Percentiles rank a stretch among this genome's conserved stretches.
Conservation (phyloP, 2,113 vertebrate species). For the Pelvicachromis taeniatus region DNA sequence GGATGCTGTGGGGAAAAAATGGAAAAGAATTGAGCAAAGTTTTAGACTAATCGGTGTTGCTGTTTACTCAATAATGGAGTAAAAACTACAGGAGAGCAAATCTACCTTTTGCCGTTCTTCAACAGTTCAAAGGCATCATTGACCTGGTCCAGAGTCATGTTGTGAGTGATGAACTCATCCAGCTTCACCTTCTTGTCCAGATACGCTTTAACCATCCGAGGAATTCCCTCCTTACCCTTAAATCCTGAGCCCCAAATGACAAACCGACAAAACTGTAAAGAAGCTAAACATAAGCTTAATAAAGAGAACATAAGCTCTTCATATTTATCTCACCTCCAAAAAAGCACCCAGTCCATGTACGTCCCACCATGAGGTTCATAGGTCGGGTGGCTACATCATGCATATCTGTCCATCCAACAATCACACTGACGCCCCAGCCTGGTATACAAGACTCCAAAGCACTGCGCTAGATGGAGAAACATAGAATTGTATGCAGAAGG, state of each 20-base stretch:
- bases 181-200: slow-evolving; percentile 76
- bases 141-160: slow-evolving; percentile 71
- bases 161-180: slow-evolving; percentile 77
- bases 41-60: background rate
- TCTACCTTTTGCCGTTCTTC: slow-evolving; percentile 73
- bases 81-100: background rate
- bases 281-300: background rate
- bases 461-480: slow-evolving; percentile 54
- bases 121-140: slow-evolving; percentile 76
- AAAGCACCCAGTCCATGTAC: slow-evolving; percentile 72
- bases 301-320: background rate
- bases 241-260: slow-evolving; percentile 62
- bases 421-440: slow-evolving; percentile 78
- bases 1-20: slow-evolving; percentile 76
- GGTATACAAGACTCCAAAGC: slow-evolving; percentile 77
- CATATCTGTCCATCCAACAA: slow-evolving; percentile 77
- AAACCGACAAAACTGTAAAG: background rate
- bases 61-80: background rate
- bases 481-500: background rate
- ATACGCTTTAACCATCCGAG: slow-evolving; percentile 74
- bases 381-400: slow-evolving; percentile 66
- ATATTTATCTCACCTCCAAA: slow-evolving; percentile 69
- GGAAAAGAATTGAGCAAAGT: background rate
- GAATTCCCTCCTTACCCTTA: slow-evolving; percentile 72
- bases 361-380: slow-evolving; percentile 69